Evolutionary conservation across 2,113 vertebrate species (phyloP), one percentile per base, ranked within the genome.

Genomic region (Tetraodon nigroviridis): DNA sequence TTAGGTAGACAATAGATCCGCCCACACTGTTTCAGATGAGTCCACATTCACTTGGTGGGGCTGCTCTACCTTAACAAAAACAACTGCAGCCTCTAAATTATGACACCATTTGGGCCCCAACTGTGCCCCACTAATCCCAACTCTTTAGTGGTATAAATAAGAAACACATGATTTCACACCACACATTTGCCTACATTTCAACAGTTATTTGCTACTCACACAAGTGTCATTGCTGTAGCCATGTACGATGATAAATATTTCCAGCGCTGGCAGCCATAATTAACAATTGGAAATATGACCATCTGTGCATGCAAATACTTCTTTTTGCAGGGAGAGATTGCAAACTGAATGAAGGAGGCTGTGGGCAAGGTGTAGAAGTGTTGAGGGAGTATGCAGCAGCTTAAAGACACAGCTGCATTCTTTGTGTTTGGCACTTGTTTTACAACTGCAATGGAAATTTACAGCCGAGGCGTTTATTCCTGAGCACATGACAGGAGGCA

Each of bases 401-500:
- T 78, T 58, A 68, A 73, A 79, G 78, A 67, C 77, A 66, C 82
- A 87, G 77, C 80, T 82, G 85, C 66, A 55, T 58, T 53, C 72
- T 83, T 82, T 75, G 19, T 77, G 80, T 70, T 64, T 78, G 64
- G 67, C 71, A 59, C 68, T 78, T 61, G 66, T 85, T 79, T 76
- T 62, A 75, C 69, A 71, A 74, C 73, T 72, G 77, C 70, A 69
- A 73, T 76, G 73, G 78, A 84, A 80, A 82, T 78, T 57, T 76
- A 73, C 78, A 84, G 78, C 82, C 83, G 84, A 84, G 80, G 67
- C 82, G 76, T 84, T 82, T 70, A 60, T 55, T 58, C 45, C 40
- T 19, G 3, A 67, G 47, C 46, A 58, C 16, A 44, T 16, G 24
- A 18, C 52, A 50, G 42, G 61, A 49, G 52, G 57, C 42, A 48